Conservation (phyloP, 2,888 invertebrate genomes). For the Campopleginae sp. region DNA sequence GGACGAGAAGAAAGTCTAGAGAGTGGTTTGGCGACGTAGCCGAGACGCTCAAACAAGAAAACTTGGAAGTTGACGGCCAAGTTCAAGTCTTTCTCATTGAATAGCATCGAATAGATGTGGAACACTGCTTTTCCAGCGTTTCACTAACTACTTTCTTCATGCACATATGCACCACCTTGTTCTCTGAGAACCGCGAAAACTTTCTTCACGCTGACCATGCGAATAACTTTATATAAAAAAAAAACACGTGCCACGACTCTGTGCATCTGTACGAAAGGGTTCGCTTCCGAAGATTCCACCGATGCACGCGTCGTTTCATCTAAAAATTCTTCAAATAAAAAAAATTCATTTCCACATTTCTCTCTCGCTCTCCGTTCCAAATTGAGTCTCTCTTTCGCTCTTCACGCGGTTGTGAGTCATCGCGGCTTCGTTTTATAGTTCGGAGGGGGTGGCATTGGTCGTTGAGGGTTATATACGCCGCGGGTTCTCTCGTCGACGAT, state of each 20-base stretch:
- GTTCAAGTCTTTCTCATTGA: conserved; percentile 79
- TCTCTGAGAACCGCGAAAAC: not conserved
- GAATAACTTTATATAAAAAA: conserved; percentile 8
- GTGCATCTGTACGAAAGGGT: not conserved
- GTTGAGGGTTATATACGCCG: conserved; percentile 61
- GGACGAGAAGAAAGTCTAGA: not conserved
- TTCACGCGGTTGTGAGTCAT: conserved; percentile 63
- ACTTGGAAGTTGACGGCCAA: conserved; percentile 82
- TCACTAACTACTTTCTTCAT: not conserved
- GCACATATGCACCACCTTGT: not conserved
- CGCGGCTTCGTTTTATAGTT: conserved; percentile 52
- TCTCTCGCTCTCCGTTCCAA: not conserved
- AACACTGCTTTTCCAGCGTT: conserved; percentile 6
- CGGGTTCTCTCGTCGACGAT: conserved; percentile 66
- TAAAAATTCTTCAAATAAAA: conserved; percentile 5
- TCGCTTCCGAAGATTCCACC: not conserved
- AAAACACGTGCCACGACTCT: not conserved
- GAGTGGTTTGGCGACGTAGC: conserved; percentile 36
- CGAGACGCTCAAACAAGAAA: conserved; percentile 78
- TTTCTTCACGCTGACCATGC: conserved; percentile 5
- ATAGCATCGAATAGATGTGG: conserved; percentile 42
- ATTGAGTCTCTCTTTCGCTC: not conserved
- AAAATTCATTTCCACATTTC: conserved; percentile 2
- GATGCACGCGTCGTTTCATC: not conserved
- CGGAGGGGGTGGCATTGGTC: conserved; percentile 43